A percentile compares a stretch with the other conserved stretches of the same genome.
Evolutionary conservation across 2,113 vertebrate genomes (phyloP).

Genomic region (Collichthys lucidus): DNA sequence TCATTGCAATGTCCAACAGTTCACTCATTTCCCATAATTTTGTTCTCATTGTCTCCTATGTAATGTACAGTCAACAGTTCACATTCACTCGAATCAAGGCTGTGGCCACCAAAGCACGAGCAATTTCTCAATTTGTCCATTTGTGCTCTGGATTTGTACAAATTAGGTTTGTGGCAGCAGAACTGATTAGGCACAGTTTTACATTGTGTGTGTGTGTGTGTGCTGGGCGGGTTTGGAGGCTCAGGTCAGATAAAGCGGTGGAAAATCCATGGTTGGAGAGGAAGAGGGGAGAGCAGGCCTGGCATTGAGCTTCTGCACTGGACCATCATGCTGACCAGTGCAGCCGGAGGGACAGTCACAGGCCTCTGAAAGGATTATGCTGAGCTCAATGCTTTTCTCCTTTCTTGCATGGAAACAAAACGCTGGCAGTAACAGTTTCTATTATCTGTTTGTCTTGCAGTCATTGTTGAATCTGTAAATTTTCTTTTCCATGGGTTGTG

Average conservation of each 20-base stretch:
- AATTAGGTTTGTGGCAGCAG: conserved; percentile 66
- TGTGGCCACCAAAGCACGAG: conserved; percentile 29
- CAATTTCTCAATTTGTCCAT: conserved; percentile 50
- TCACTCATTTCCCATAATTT: not conserved
- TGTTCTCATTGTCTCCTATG: conserved; percentile 13
- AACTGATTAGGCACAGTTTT: conserved; percentile 85
- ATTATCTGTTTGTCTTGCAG: conserved; percentile 74
- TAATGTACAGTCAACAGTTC: conserved; percentile 14
- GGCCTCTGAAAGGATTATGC: conserved; percentile 83
- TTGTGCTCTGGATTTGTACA: conserved; percentile 61
- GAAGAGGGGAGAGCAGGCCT: conserved; percentile 68
- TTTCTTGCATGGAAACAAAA: conserved; percentile 77
- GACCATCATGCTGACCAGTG: conserved; percentile 79
- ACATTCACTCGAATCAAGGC: conserved; percentile 25
- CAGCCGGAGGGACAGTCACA: conserved; percentile 55
- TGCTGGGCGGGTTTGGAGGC: conserved; percentile 61
- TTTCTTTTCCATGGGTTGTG: conserved; percentile 10
- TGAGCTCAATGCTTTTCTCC: conserved; percentile 77
- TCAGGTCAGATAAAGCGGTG: conserved; percentile 79
- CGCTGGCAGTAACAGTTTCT: conserved; percentile 79
- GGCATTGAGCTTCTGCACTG: conserved; percentile 79
- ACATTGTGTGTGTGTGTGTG: conserved; percentile 71
- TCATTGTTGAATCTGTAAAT: conserved; percentile 48
- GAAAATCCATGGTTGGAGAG: conserved; percentile 81
- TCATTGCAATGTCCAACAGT: not conserved